Percentiles rank a stretch among this genome's conserved stretches.
Evolutionary conservation across 1,140 invertebrate genomes (phyloP).

Genomic region (Brachionus paranguensis): DNA sequence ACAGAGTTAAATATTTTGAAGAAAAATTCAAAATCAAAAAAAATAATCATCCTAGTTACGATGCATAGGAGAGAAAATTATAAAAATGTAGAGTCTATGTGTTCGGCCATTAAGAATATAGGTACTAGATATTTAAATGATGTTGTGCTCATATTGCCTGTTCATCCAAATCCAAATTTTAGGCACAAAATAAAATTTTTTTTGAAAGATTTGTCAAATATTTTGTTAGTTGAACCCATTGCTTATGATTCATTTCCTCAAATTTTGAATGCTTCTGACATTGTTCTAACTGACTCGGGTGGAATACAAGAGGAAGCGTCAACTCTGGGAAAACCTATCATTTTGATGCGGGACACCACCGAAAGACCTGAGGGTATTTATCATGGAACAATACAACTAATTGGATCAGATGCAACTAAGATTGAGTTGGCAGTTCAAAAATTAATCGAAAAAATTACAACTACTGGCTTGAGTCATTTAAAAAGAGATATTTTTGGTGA

Average conservation of each 20-base stretch:
- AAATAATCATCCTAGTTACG: neutral
- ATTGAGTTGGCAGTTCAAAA: neutral
- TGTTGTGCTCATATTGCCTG: neutral
- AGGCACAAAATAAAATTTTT: neutral
- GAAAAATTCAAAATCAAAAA: neutral
- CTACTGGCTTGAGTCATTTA: too few species aligned
- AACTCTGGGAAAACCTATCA: neutral
- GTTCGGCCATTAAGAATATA: neutral
- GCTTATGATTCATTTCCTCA: neutral
- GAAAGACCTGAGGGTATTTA: neutral
- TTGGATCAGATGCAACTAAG: neutral
- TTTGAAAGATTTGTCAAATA: neutral
- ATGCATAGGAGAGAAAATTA: slow-evolving; percentile 2
- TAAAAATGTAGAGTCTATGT: neutral
- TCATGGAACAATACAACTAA: neutral
- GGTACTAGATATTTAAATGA: neutral
- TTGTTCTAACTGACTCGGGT: neutral
- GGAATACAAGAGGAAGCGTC: neutral
- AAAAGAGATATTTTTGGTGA: neutral
- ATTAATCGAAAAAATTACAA: neutral
- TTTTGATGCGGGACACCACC: neutral
- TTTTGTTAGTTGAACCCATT: neutral
- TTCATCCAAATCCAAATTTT: slow-evolving; percentile 18
- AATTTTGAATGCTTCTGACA: neutral
- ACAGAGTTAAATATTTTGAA: neutral